phyloP scores from a whole-genome alignment of 2,888 invertebrate genomes.

The Sinopyrophorus schimmeli region DNA sequence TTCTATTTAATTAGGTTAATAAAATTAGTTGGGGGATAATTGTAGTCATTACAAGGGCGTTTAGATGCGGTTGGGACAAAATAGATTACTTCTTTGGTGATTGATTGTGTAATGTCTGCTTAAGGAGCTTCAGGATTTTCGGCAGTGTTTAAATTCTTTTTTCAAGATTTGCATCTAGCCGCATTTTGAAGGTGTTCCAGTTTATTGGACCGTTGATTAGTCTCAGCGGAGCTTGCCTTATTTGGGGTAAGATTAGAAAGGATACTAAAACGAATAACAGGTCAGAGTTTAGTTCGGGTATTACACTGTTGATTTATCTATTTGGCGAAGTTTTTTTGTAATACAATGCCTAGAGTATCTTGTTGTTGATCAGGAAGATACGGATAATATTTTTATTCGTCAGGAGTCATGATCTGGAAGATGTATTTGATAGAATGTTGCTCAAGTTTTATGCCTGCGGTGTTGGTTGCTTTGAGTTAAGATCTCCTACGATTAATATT shows the following conservation, averaged over 20 bases:
- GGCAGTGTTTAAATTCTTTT: neutral
- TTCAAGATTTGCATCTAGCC: constrained; percentile 3
- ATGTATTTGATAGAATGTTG: neutral
- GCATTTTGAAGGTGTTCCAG: neutral
- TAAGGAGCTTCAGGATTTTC: neutral
- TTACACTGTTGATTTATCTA: constrained; percentile 5
- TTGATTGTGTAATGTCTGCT: too few relatives aligned
- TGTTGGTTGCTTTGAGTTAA: constrained; percentile 6
- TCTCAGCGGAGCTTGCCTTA: neutral
- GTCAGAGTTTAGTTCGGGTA: constrained; percentile 6
- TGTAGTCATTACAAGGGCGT: constrained; percentile 1
- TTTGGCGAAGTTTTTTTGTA: constrained; percentile 7
- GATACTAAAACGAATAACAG: constrained; percentile 4
- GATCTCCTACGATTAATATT: constrained; percentile 8
- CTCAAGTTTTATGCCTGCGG: constrained; percentile 1
- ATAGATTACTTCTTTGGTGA: neutral
- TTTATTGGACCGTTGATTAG: constrained; percentile 5
- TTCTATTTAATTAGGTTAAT: neutral
- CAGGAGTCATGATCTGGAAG: constrained; percentile 1
- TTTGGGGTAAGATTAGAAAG: neutral
- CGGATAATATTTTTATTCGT: constrained; percentile 5
- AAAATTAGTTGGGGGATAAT: constrained; percentile 5
- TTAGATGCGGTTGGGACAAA: constrained; percentile 3
- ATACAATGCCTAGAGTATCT: constrained; percentile 2
- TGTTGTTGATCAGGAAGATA: constrained; percentile 5